Evolutionary conservation across 2,888 invertebrate species (phyloP).

Genomic region (Heteropelma amictum): DNA sequence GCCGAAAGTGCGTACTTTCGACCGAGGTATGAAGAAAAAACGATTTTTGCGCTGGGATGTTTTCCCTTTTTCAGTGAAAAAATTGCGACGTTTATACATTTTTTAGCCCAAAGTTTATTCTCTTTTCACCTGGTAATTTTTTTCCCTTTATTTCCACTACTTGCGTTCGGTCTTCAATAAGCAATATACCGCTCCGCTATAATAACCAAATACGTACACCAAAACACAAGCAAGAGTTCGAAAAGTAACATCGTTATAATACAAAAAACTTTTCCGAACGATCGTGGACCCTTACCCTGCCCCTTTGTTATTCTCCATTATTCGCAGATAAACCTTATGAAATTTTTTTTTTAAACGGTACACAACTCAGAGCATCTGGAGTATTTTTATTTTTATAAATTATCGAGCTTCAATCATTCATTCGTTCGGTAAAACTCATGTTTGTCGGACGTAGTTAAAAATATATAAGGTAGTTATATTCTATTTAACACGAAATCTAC

Average conservation of each 20-base stretch:
- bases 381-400: too few relatives aligned
- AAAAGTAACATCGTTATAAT: slow-evolving; percentile 16
- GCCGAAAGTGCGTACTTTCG: too few relatives aligned
- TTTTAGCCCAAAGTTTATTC: background rate
- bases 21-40: too few relatives aligned
- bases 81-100: background rate
- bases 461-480: too few relatives aligned
- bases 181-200: background rate
- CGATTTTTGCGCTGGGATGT: too few relatives aligned
- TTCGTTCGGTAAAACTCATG: too few relatives aligned
- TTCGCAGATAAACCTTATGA: background rate
- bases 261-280: slow-evolving; percentile 14
- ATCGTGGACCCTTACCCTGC: background rate
- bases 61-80: too few relatives aligned
- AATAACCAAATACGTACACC: background rate
- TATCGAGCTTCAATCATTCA: too few relatives aligned
- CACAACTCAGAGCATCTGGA: too few relatives aligned
- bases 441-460: too few relatives aligned
- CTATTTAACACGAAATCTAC: too few relatives aligned
- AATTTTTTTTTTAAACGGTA: background rate
- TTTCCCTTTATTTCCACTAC: background rate
- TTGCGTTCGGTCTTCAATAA: background rate
- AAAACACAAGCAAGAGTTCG: background rate
- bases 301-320: background rate
- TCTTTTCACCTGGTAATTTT: background rate